Evolutionary conservation across 35 echinoderm and acorn worm species (phyloP).

Genomic region (Diadema setosum): DNA sequence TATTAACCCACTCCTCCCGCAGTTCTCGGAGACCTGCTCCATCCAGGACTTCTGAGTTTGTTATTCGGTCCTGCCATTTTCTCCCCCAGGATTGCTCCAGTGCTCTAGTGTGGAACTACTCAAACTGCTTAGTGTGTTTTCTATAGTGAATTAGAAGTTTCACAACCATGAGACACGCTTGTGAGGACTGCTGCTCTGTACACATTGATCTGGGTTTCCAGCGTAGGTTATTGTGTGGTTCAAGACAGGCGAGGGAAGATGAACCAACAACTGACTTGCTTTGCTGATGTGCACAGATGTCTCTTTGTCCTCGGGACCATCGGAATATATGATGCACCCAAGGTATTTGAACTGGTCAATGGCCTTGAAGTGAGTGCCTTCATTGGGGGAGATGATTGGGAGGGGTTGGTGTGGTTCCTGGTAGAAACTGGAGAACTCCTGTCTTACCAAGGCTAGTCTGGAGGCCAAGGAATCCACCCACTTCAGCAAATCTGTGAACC

Average conservation of each 20-base stretch:
- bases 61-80: constrained; percentile 6
- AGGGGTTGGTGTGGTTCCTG: no score
- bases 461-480: neutral
- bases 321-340: neutral
- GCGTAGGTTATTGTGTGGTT: neutral
- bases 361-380: no score
- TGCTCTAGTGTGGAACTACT: constrained; percentile 29
- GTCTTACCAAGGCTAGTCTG: no score
- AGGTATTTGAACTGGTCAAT: constrained; percentile 48
- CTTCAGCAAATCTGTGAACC: constrained; percentile 9
- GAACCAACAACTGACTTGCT: constrained; percentile 19
- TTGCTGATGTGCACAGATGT: constrained; percentile 16
- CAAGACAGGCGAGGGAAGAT: constrained; percentile 17
- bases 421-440: no score
- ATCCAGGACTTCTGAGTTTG: constrained; percentile 30
- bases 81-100: neutral
- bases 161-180: constrained; percentile 17
- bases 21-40: neutral
- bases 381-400: no score
- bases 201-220: constrained; percentile 16
- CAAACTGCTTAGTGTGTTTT: neutral
- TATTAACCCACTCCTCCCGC: no score
- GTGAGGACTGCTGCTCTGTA: constrained; percentile 51
- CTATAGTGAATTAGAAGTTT: constrained; percentile 26
- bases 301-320: constrained; percentile 30